These are phyloP conservation scores for Sipha maydis DNA, from an alignment of 2,888 invertebrate genomes.

Conservation along the genomic window DNA sequence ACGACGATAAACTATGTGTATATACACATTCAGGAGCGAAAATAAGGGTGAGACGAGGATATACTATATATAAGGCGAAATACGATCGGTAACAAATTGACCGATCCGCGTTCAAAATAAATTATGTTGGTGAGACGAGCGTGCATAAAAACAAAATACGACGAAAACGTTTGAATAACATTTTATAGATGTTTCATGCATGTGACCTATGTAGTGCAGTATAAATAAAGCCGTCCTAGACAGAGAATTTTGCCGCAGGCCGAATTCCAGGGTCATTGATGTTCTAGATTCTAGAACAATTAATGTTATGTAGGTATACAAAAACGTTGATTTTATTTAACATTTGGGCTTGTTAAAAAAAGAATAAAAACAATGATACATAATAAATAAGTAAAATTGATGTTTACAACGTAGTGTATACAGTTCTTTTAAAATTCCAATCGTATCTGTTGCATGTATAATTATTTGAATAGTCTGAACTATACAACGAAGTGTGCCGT, in stretches of 20 bases:
- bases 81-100: constrained; percentile 55
- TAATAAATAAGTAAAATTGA: no score
- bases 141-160: background rate
- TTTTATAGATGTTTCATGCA: background rate
- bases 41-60: constrained; percentile 18
- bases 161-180: background rate
- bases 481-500: background rate
- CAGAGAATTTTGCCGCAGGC: background rate
- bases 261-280: background rate
- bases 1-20: background rate
- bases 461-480: no score
- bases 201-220: no score
- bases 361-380: background rate
- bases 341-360: background rate
- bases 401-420: background rate
- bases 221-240: no score
- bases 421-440: background rate
- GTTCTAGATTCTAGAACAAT: background rate
- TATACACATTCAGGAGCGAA: constrained; percentile 10
- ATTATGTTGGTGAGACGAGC: background rate
- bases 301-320: background rate
- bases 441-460: background rate
- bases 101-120: constrained; percentile 27
- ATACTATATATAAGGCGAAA: constrained; percentile 28
- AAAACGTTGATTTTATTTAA: background rate